phyloP scores from a whole-genome alignment of 30 jellyfish, hydroid and myxozoan species.

The Cassiopea andromeda region DNA sequence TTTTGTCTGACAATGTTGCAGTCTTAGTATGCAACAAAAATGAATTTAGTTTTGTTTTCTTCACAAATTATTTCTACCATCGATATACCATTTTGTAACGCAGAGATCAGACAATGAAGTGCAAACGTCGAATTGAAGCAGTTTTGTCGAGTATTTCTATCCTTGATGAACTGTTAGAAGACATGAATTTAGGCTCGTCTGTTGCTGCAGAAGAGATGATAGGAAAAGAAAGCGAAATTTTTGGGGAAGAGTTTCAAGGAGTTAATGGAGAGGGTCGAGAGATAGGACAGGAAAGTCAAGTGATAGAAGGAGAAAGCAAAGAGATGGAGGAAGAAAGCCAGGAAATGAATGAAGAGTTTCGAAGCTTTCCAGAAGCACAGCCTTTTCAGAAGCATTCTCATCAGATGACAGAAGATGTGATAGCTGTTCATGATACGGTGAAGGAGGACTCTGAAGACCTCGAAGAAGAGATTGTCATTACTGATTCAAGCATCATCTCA shows the following conservation, averaged over 20 bases:
- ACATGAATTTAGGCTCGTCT: not conserved
- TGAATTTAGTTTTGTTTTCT: too few species aligned
- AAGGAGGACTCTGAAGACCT: not conserved
- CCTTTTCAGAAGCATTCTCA: too few species aligned
- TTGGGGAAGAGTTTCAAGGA: too few species aligned
- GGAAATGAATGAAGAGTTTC: not conserved
- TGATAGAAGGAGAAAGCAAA: not conserved
- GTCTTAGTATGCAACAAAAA: too few species aligned
- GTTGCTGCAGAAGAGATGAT: not conserved
- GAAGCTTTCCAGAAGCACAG: too few species aligned
- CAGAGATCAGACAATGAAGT: conserved; percentile 14
- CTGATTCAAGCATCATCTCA: not conserved
- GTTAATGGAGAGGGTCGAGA: too few species aligned
- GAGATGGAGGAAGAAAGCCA: not conserved
- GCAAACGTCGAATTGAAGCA: conserved; percentile 44
- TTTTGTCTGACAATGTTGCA: too few species aligned
- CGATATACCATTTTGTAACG: not conserved
- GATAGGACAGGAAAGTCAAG: too few species aligned
- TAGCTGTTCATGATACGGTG: not conserved
- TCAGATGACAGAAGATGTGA: not conserved
- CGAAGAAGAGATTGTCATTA: not conserved
- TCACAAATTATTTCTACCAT: too few species aligned
- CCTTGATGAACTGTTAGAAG: not conserved
- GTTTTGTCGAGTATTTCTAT: conserved; percentile 3
- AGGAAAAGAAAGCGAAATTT: not conserved